Conservation (phyloP, 2,113 vertebrate genomes). For the Xenus cinereus region DNA sequence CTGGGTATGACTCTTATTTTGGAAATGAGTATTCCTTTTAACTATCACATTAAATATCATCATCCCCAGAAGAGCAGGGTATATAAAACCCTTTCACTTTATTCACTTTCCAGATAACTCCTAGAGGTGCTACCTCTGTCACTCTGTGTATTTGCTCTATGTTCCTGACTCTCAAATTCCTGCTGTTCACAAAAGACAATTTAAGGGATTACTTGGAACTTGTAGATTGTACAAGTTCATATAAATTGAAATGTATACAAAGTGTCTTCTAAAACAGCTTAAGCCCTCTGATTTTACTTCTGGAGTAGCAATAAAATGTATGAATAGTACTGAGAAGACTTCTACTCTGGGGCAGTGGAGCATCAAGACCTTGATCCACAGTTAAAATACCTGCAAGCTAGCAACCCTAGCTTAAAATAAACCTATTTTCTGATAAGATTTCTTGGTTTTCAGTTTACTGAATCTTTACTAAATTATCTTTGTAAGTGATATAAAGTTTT, state of each 20-base stretch:
- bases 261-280: neutral
- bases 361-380: neutral
- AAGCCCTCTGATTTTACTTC: neutral
- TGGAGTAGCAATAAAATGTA: neutral
- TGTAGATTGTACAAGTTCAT: neutral
- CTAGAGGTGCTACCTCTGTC: neutral
- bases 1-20: neutral
- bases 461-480: neutral
- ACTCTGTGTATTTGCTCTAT: neutral
- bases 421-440: neutral
- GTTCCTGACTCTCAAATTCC: neutral
- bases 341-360: neutral
- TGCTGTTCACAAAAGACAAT: neutral
- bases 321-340: neutral
- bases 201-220: neutral
- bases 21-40: neutral
- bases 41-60: neutral
- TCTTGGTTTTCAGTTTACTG: neutral
- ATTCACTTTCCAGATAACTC: neutral
- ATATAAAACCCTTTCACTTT: neutral
- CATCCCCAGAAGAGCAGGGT: neutral
- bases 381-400: neutral
- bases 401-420: neutral
- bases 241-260: neutral
- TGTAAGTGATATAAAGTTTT: neutral